Conservation (phyloP, 2,113 vertebrate genomes). For the Gymnobelideus leadbeateri region DNA sequence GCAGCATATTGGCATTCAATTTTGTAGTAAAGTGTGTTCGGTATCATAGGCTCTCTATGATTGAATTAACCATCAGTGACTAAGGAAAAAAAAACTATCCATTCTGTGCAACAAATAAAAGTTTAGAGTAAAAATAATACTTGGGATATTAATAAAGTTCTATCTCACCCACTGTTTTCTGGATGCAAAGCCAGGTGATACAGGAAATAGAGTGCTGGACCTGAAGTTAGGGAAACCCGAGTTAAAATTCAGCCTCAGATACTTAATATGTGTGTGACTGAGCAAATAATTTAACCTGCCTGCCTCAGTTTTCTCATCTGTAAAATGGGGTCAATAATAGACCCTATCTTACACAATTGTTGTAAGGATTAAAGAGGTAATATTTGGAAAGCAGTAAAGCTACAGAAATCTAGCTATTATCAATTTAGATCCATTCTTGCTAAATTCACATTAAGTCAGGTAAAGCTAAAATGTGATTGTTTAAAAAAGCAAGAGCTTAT, state of each 20-base stretch:
- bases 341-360: background rate
- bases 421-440: slow-evolving; percentile 15
- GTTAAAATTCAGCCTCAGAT: background rate
- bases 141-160: background rate
- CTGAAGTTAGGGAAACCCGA: background rate
- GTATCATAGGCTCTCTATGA: background rate
- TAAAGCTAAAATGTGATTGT: slow-evolving; percentile 36
- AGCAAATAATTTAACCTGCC: background rate
- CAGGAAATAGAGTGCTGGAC: background rate
- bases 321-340: background rate
- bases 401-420: background rate
- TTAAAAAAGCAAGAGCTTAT: slow-evolving; percentile 59
- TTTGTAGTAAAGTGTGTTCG: background rate
- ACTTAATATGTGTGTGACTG: background rate
- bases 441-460: slow-evolving; percentile 32
- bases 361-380: background rate
- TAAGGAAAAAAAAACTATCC: background rate
- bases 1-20: background rate
- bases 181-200: background rate
- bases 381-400: background rate
- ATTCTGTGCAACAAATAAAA: background rate
- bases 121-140: background rate
- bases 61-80: background rate
- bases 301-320: background rate
- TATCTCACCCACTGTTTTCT: background rate